Base-by-base conservation (phyloP, 2,797 vertebrate genomes). In the Manis javanica region DNA sequence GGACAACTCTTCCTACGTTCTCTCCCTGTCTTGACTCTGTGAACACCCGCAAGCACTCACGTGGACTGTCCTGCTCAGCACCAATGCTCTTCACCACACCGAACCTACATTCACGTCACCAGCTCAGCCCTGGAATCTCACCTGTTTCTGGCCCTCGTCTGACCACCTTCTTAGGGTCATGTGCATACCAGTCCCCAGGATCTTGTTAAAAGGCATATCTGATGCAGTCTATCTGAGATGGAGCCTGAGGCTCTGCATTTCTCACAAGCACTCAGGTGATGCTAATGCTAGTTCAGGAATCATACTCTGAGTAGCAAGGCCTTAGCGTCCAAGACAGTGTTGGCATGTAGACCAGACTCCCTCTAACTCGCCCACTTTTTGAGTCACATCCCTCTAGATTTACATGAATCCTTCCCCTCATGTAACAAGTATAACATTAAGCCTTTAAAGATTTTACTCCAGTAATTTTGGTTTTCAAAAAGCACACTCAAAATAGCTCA, bases 391-490 rank as follows among this genome's bases (percentile, higher is more conserved):
- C 6, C n/a, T 77, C 78, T 53, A 96, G 89, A 93, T 98, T 97
- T 96, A 89, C 88, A 78, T 79, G 93, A 91, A 89, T 98, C 95
- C 87, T 96, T 98, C 83, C 15, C 51, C 46, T 97, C 53, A 34
- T 77, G 92, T 59, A 93, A 92, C 53, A 96, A 89, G 86, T 94
- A 87, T 78, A 89, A 82, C 42, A 69, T 19, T 89, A 94, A 79
- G 37, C 37, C 72, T 94, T 95, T 86, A 85, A 37, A 92, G 88
- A 77, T 90, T 96, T 96, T 91, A 69, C 82, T 94, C 75, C 71
- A 87, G 57, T 92, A 93, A 90, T 96, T 96, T 97, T 39, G 84
- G 78, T 91, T 91, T 96, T 92, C 77, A 69, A 69, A 95, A 95
- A 15, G 34, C 37, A 96, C 66, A 89, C 51, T 96, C 93, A 97